phyloP scores from a whole-genome alignment of 2,888 invertebrate species.

The Pristionchus fissidentatus region DNA sequence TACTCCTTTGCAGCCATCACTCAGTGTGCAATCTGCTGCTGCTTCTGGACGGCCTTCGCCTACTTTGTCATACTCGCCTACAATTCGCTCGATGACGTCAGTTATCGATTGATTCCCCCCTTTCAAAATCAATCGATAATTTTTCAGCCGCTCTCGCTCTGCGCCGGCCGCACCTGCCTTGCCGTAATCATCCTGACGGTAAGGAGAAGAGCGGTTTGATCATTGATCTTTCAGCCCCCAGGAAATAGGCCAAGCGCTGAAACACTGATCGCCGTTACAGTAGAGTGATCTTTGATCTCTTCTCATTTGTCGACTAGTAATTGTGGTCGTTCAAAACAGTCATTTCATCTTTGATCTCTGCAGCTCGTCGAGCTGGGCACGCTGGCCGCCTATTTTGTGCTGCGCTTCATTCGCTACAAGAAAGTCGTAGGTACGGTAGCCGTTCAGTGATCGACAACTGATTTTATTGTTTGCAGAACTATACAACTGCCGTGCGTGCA shows the following conservation, averaged over 20 bases:
- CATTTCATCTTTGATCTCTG: neutral
- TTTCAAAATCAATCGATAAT: neutral
- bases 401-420: constrained; percentile 42
- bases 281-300: too few relatives aligned
- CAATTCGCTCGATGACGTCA: constrained; percentile 41
- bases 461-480: constrained; percentile 12
- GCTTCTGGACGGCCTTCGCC: constrained; percentile 29
- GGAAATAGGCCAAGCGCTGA: too few relatives aligned
- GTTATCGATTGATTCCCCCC: neutral
- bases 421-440: constrained; percentile 33
- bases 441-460: constrained; percentile 5
- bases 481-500: constrained; percentile 40
- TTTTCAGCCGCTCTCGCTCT: constrained; percentile 19
- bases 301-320: too few relatives aligned
- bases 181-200: constrained; percentile 27
- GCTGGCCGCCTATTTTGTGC: constrained; percentile 24
- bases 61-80: constrained; percentile 36
- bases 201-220: too few relatives aligned
- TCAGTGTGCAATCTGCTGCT: constrained; percentile 15
- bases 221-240: too few relatives aligned
- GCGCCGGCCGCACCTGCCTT: constrained; percentile 36
- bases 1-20: constrained; percentile 38
- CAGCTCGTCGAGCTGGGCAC: neutral
- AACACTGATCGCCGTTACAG: too few relatives aligned
- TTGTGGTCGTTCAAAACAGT: too few relatives aligned